Percentiles rank a stretch among this genome's conserved stretches.
These are phyloP conservation scores for Ramphastos sulfuratus DNA, from an alignment of 2,113 vertebrate species.

Conservation along the genomic window DNA sequence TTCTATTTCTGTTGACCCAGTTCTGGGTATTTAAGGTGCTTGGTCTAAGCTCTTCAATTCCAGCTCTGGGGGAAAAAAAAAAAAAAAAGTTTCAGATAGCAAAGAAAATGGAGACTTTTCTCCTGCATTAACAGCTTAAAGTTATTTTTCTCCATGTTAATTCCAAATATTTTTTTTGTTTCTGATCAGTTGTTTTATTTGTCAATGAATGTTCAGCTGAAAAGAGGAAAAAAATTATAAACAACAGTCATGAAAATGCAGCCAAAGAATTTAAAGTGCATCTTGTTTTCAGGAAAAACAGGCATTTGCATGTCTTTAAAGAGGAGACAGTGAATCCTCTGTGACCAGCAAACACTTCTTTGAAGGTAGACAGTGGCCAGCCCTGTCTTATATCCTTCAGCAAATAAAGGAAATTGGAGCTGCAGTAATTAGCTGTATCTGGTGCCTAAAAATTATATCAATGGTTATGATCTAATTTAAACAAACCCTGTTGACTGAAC, in stretches of 20 bases:
- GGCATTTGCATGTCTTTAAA: background rate
- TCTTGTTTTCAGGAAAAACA: background rate
- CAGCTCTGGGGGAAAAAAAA: background rate
- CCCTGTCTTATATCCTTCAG: background rate
- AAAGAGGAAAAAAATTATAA: background rate
- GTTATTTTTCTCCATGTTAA: background rate
- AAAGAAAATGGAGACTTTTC: background rate
- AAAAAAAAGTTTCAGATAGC: background rate
- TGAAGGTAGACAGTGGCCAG: background rate
- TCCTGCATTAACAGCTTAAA: background rate
- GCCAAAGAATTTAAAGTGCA: background rate
- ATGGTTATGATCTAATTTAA: conserved; percentile 7
- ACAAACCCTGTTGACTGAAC: background rate
- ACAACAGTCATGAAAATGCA: background rate
- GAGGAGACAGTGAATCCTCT: background rate
- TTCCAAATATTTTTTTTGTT: background rate
- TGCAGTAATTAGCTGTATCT: background rate
- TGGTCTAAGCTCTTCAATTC: background rate
- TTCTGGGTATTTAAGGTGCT: conserved; percentile 9
- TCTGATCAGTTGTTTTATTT: background rate
- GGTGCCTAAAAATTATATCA: conserved; percentile 5
- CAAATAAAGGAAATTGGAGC: background rate
- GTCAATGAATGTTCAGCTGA: background rate
- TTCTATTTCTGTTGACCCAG: conserved; percentile 5
- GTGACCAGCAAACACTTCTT: background rate